Evolutionary conservation across 2,888 invertebrate genomes (phyloP).

Genomic region (Synergus japonicus): DNA sequence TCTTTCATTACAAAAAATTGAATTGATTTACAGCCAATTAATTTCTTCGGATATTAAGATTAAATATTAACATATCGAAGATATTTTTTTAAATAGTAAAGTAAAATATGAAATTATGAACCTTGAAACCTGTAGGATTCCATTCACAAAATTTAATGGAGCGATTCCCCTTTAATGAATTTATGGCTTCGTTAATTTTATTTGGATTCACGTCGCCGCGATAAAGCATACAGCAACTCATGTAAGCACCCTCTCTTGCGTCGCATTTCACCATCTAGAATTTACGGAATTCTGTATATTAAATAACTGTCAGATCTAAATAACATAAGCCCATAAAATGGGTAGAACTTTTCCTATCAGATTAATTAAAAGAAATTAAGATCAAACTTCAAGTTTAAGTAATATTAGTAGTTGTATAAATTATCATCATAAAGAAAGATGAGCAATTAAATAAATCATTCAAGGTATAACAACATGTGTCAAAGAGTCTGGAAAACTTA

Average conservation of each 20-base stretch:
- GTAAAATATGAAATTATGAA: conserved; percentile 69
- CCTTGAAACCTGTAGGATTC: conserved; percentile 91
- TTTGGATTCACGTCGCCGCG: conserved; percentile 97
- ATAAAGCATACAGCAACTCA: conserved; percentile 98
- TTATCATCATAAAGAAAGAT: too few species aligned
- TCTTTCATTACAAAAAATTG: too few species aligned
- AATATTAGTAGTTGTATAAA: too few species aligned
- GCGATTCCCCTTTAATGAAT: conserved; percentile 96
- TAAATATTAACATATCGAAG: too few species aligned
- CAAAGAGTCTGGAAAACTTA: not conserved
- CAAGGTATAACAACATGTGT: not conserved
- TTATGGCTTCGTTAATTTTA: conserved; percentile 97
- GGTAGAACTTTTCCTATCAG: too few species aligned
- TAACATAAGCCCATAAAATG: too few species aligned
- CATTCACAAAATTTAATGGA: conserved; percentile 96
- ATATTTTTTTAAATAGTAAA: not conserved
- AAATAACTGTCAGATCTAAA: too few species aligned
- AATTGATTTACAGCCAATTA: too few species aligned
- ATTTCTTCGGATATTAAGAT: too few species aligned
- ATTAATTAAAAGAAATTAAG: too few species aligned
- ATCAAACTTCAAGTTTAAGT: too few species aligned
- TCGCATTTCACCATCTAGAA: conserved; percentile 95
- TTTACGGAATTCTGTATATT: not conserved
- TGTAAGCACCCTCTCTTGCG: conserved; percentile 94
- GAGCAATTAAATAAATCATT: too few species aligned